Evolutionary conservation across 2,113 vertebrate species (phyloP).

Genomic region (Equus przewalskii): DNA sequence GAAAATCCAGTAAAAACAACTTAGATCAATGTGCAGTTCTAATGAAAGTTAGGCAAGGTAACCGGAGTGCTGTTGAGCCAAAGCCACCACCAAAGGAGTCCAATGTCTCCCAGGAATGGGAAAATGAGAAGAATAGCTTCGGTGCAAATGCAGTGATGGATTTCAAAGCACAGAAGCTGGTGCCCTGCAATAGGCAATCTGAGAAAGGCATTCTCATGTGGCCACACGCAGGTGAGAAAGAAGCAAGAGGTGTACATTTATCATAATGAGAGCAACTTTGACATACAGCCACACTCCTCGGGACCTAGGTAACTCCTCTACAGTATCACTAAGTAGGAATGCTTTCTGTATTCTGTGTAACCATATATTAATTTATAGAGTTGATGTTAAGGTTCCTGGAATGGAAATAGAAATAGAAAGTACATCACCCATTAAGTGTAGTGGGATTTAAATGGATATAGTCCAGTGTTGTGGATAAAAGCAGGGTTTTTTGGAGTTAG

Average conservation of each 20-base stretch:
- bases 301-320: neutral
- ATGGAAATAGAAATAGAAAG: neutral
- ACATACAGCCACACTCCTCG: neutral
- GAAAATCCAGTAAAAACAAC: neutral
- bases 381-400: neutral
- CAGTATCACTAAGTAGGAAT: neutral
- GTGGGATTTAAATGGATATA: neutral
- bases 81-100: neutral
- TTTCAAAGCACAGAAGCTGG: neutral
- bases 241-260: neutral
- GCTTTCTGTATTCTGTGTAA: neutral
- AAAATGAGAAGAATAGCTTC: neutral
- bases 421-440: neutral
- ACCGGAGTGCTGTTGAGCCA: no score
- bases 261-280: neutral
- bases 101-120: neutral
- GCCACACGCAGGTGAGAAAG: neutral
- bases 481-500: neutral
- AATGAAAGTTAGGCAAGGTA: neutral
- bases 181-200: neutral
- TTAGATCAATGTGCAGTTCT: neutral
- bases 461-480: neutral
- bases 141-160: neutral
- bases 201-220: neutral
- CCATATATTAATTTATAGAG: neutral